Evolutionary conservation across 2,113 vertebrate species (phyloP).

Genomic region (Marcusenius ussheri): DNA sequence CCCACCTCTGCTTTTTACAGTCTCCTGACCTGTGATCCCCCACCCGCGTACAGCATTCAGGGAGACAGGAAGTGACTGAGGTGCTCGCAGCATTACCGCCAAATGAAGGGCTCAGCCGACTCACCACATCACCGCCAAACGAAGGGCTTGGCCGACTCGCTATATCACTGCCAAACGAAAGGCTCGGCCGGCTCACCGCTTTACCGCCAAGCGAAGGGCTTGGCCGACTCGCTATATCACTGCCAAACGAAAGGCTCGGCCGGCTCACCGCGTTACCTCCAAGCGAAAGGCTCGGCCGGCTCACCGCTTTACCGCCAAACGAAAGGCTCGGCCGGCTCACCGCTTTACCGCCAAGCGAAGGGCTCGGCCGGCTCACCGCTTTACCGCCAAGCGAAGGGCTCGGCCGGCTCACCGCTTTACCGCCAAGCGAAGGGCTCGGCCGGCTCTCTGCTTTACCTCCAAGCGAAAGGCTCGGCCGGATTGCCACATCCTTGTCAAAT

Average conservation of each 20-base stretch:
- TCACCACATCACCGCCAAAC: no score
- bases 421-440: background rate
- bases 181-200: no score
- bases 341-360: background rate
- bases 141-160: no score
- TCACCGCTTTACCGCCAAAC: no score
- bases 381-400: background rate
- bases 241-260: no score
- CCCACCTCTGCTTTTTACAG: background rate
- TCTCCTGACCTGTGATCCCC: background rate
- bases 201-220: no score
- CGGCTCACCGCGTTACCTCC: no score
- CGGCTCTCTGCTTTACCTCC: background rate
- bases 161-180: no score
- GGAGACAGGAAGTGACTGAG: background rate
- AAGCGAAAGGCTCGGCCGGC: no score
- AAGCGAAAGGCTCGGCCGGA: background rate
- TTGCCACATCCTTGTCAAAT: background rate
- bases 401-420: background rate
- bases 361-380: background rate
- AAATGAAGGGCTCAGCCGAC: background rate
- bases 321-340: no score
- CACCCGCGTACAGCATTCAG: background rate
- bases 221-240: no score
- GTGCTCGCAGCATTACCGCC: no score